Evolutionary conservation across 2,888 invertebrate genomes (phyloP), one percentile per base, ranked within the genome.

Genomic region (Drosophila barbarae): DNA sequence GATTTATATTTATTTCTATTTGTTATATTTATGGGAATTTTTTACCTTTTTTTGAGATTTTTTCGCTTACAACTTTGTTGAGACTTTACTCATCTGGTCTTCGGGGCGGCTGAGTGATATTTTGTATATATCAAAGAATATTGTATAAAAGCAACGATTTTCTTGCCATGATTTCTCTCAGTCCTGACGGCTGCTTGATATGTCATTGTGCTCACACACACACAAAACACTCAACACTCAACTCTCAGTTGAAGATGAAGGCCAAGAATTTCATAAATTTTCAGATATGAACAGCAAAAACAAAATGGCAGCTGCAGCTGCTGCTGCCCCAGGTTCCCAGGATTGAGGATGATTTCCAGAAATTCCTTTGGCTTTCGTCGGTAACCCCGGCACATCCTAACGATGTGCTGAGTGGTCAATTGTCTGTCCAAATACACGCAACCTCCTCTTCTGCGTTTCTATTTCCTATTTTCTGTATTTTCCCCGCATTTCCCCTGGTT

Each of bases 401-500:
- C 68, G 65, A 66, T 66, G 65, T 66, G 69, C 65, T 68, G 65
- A 66, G 65, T 66, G 65, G 65, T 57, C 69, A 68, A 56, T 66
- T 68, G 58, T 57, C 47, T 46, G 47, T 41, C 44, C 65, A 32
- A 35, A 42, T 21, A 55, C 54, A 54, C 35, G n/a, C 15, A 6
- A 3, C 10, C 9, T 38, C 18, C 39, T 18, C 6, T 18, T 5
- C 15, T 0, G 9, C 38, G 21, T 41, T 41, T 41, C 13, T 21
- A 13, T 21, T 47, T 18, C 54, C 12, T 8, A 30, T 28, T 46
- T 30, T 18, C n/a, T 21, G 8, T 5, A 18, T 32, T 21, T 21
- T 5, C 13, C 12, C 52, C 52, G 9, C 9, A 18, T 7, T 23
- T 13, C 21, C 38, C 3, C 28, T 9, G 10, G 28, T 10, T 39